Evolutionary conservation across 1,140 invertebrate genomes (phyloP), one percentile per base, ranked within the genome.

Genomic region (Notospermus geniculatus): DNA sequence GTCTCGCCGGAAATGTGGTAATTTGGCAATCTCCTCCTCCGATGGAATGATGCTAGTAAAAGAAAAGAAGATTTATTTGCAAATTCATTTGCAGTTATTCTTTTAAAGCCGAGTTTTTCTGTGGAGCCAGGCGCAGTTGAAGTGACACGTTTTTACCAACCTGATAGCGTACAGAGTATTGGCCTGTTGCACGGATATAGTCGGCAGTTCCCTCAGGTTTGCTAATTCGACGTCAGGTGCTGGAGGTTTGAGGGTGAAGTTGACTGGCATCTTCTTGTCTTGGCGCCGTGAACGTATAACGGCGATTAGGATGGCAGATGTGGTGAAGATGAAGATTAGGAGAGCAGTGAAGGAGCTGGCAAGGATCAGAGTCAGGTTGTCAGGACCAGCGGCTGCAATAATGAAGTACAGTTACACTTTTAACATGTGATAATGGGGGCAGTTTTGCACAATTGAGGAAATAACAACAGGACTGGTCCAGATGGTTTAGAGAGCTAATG

Each of bases 201-300:
- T 80, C 2, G 92, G 92, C 15, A 94, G 83, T 76, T 95, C 91
- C 32, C 90, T 84, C n/a, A 95, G 82, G 0, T 89, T 90, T 0
- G 91, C 91, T n/a, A 95, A 82, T 72, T 95, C 91, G 7, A 92
- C 86, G 69, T 93, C 91, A 0, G 89, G 86, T 2, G 86, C 85
- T 55, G 74, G 54, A 28, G 85, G 75, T 28, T 84, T 50, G 4
- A 50, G 19, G n/a, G n/a, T 50, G 46, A 50, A 50, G 25, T 27
- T 50, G 25, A 50, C 46, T 9, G 46, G 46, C 25, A 50, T 50
- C n/a, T 50, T 50, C 46, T 50, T 50, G 9, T 23, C 25, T 50
- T 27, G n/a, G 4, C 25, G n/a, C 4, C 46, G n/a, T 5, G n/a
- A 23, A 7, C 46, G 46, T 19, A 50, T 7, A 4, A 50, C 46